phyloP scores from a whole-genome alignment of 1,140 invertebrate species.

The Calosoma granatense region DNA sequence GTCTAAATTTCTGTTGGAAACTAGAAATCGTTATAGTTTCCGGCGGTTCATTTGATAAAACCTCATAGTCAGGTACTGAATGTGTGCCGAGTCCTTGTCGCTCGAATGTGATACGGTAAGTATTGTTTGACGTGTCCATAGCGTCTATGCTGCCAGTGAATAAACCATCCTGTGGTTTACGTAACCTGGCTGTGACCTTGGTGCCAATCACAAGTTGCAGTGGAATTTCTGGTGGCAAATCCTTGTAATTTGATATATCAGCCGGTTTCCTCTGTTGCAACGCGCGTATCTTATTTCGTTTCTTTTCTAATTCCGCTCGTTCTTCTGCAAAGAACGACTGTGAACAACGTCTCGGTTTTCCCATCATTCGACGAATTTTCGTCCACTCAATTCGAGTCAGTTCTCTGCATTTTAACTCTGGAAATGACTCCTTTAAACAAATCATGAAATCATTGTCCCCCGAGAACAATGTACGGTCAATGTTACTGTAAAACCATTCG shows the following conservation, averaged over 20 bases:
- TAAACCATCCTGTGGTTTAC: constrained; percentile 91
- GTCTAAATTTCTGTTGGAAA: constrained; percentile 73
- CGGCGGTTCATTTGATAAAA: constrained; percentile 82
- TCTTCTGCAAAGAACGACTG: constrained; percentile 95
- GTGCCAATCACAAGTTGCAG: constrained; percentile 93
- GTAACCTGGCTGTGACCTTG: constrained; percentile 84
- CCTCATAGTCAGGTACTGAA: constrained; percentile 94
- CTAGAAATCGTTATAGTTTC: constrained; percentile 83
- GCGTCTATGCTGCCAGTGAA: constrained; percentile 95
- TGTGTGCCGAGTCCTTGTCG: constrained; percentile 86
- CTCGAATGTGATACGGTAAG: constrained; percentile 97
- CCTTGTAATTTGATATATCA: constrained; percentile 70
- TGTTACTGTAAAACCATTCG: constrained; percentile 99
- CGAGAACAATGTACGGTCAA: constrained; percentile 89
- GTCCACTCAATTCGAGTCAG: constrained; percentile 91
- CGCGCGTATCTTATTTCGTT: constrained; percentile 84
- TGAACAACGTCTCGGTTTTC: constrained; percentile 88
- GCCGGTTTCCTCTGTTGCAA: constrained; percentile 87
- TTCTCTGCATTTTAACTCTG: constrained; percentile 76
- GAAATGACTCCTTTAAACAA: constrained; percentile 89
- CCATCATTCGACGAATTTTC: constrained; percentile 91
- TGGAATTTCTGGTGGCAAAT: constrained; percentile 92
- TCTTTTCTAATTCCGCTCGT: constrained; percentile 76
- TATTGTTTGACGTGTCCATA: constrained; percentile 93
- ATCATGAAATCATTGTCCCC: constrained; percentile 96